These are phyloP conservation scores for Aromia moschata DNA, from an alignment of 2,888 invertebrate species.

Conservation along the genomic window DNA sequence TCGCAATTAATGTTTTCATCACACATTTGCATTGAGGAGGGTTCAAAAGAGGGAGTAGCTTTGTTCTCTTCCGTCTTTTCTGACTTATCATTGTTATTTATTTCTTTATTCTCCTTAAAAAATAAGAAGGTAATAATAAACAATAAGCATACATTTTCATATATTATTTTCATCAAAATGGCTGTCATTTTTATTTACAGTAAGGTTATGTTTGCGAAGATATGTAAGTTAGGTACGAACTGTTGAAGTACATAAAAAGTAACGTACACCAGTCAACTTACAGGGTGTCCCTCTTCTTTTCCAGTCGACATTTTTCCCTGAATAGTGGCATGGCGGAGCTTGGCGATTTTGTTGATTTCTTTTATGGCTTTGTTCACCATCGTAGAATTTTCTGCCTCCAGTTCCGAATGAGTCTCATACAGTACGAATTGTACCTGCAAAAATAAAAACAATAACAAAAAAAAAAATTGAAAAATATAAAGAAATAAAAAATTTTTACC, in stretches of 20 bases:
- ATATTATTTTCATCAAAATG: no score
- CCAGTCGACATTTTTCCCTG: conserved; percentile 52
- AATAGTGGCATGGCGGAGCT: conserved; percentile 71
- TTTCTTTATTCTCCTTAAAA: conserved; percentile 48
- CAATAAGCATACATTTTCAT: no score
- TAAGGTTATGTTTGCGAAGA: no score
- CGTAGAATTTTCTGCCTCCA: conserved; percentile 77
- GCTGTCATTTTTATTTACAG: no score
- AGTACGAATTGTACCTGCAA: conserved; percentile 78
- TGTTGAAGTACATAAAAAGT: no score
- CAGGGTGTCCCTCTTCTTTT: background rate
- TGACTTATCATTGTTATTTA: conserved; percentile 53
- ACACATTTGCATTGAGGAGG: background rate
- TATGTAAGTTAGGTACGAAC: no score
- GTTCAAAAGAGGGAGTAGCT: background rate
- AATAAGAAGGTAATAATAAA: no score
- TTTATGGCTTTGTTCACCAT: conserved; percentile 76
- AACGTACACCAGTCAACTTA: conserved; percentile 4
- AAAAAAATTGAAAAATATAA: no score
- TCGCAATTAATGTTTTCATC: conserved; percentile 36
- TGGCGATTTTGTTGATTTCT: conserved; percentile 76
- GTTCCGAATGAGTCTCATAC: conserved; percentile 83
- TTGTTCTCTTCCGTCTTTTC: conserved; percentile 18
- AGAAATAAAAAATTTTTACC: no score
- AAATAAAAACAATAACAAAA: no score